Evolutionary conservation across 2,113 vertebrate genomes (phyloP).

Genomic region (Nibea coibor): DNA sequence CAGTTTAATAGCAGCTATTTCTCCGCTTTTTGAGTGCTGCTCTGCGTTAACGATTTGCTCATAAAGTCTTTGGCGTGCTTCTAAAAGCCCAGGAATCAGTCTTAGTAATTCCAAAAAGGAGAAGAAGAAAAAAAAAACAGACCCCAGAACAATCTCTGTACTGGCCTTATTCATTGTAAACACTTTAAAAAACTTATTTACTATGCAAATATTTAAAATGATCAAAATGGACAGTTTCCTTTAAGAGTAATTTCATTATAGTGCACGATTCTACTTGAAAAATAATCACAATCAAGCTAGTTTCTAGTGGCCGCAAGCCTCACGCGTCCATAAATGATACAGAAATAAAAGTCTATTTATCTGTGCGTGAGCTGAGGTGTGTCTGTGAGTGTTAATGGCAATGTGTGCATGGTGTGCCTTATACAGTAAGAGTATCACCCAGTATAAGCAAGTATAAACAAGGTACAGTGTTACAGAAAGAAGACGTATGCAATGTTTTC

Average conservation of each 20-base stretch:
- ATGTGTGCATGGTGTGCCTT: constrained; percentile 71
- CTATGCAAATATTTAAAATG: constrained; percentile 75
- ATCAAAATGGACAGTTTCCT: constrained; percentile 30
- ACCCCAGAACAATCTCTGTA: constrained; percentile 37
- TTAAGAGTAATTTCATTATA: constrained; percentile 4
- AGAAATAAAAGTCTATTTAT: constrained; percentile 2
- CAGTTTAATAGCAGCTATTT: constrained; percentile 75
- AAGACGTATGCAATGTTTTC: constrained; percentile 41
- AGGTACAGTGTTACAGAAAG: constrained; percentile 49
- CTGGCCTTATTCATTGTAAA: constrained; percentile 52
- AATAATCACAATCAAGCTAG: constrained; percentile 12
- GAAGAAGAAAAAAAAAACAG: neutral
- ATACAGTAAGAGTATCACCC: constrained; percentile 36
- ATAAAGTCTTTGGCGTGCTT: constrained; percentile 71
- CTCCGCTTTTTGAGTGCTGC: constrained; percentile 70
- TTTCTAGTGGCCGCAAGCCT: constrained; percentile 24
- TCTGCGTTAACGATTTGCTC: constrained; percentile 74
- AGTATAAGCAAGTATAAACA: constrained; percentile 27
- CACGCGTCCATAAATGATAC: constrained; percentile 14
- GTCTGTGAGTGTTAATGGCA: constrained; percentile 17
- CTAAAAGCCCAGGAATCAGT: constrained; percentile 54
- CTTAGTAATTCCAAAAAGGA: constrained; percentile 54
- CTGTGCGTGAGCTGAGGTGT: constrained; percentile 36
- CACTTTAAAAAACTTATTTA: constrained; percentile 51
- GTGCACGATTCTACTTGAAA: constrained; percentile 41